phyloP scores from a whole-genome alignment of 2,113 vertebrate genomes.

The Channa maculata region DNA sequence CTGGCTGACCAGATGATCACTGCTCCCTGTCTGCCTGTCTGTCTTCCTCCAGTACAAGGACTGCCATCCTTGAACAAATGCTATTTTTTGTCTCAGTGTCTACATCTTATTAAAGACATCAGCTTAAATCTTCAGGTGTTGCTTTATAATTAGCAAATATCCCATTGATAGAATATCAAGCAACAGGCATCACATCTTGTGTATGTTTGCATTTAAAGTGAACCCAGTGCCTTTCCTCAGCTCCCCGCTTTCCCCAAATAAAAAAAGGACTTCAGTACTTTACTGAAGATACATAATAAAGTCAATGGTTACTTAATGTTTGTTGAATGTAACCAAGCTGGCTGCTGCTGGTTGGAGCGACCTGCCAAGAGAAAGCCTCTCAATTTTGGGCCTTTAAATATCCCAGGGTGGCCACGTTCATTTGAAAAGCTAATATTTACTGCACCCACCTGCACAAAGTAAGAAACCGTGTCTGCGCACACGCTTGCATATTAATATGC shows the following conservation, averaged over 20 bases:
- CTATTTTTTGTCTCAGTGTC: constrained; percentile 22
- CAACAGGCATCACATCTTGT: constrained; percentile 37
- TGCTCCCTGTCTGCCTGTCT: constrained; percentile 52
- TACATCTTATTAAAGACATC: constrained; percentile 7
- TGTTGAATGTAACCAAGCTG: constrained; percentile 74
- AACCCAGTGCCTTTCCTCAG: constrained; percentile 60
- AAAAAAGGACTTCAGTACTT: constrained; percentile 50
- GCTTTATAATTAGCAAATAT: constrained; percentile 7
- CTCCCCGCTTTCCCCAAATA: constrained; percentile 44
- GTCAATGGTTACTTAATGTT: constrained; percentile 78
- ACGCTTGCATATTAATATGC: constrained; percentile 54
- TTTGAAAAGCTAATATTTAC: constrained; percentile 85
- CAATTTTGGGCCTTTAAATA: constrained; percentile 78
- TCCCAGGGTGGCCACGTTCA: constrained; percentile 76
- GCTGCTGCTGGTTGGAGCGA: constrained; percentile 72
- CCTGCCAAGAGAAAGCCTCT: constrained; percentile 73
- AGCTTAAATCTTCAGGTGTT: not conserved
- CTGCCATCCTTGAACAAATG: constrained; percentile 43
- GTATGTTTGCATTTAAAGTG: constrained; percentile 67
- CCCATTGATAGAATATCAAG: constrained; percentile 1
- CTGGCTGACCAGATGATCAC: constrained; percentile 60
- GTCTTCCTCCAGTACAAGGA: constrained; percentile 52
- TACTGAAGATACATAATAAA: constrained; percentile 62
- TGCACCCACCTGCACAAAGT: constrained; percentile 73
- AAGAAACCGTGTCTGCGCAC: constrained; percentile 51